These are phyloP conservation scores for Athalia circularis DNA, from an alignment of 2,888 invertebrate genomes.

Conservation along the genomic window DNA sequence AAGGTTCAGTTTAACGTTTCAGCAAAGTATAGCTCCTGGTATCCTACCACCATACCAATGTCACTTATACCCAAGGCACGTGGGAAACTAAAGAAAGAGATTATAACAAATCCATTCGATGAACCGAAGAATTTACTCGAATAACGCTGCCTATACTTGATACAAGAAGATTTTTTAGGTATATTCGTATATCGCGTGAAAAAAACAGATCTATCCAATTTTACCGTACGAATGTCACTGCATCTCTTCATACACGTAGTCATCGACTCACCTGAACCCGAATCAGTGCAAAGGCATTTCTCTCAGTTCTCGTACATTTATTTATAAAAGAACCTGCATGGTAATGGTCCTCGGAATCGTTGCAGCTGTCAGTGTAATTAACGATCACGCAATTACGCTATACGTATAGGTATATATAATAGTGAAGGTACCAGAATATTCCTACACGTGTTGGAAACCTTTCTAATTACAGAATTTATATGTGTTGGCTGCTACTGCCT, in stretches of 20 bases:
- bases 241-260: too few relatives aligned
- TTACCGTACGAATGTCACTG: too few relatives aligned
- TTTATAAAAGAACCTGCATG: neutral
- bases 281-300: too few relatives aligned
- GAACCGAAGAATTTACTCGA: neutral
- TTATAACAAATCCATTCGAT: neutral
- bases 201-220: too few relatives aligned
- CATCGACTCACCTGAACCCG: too few relatives aligned
- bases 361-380: neutral
- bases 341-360: too few relatives aligned
- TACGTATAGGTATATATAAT: neutral
- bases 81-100: neutral
- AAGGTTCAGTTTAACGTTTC: conserved; percentile 31
- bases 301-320: neutral
- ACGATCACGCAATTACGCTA: neutral
- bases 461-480: conserved; percentile 27
- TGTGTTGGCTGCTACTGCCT: conserved; percentile 10
- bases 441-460: neutral
- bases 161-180: neutral
- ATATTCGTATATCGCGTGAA: too few relatives aligned
- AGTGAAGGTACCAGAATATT: neutral
- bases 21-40: neutral
- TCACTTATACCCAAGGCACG: conserved; percentile 24
- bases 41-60: conserved; percentile 17
- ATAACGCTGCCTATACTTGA: neutral